phyloP scores from a whole-genome alignment of 2,113 vertebrate genomes.

The Peromyscus polionotus region DNA sequence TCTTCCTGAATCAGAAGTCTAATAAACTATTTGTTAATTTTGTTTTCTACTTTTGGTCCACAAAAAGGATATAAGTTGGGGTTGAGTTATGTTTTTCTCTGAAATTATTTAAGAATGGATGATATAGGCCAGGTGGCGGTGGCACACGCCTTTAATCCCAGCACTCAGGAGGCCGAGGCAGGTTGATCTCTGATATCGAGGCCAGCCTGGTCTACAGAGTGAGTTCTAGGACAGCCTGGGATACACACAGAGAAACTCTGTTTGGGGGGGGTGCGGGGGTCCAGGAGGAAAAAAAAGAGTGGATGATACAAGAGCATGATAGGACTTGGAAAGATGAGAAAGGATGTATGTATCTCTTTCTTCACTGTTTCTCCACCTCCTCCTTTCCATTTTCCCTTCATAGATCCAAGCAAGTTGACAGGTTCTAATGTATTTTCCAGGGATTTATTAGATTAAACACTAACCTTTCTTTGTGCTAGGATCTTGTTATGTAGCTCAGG shows the following conservation, averaged over 20 bases:
- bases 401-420: background rate
- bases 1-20: background rate
- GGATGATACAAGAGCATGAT: background rate
- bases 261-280: too few relatives aligned
- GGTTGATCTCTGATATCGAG: too few relatives aligned
- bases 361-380: background rate
- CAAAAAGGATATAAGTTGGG: slow-evolving; percentile 48
- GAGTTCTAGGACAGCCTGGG: too few relatives aligned
- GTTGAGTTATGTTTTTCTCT: slow-evolving; percentile 7
- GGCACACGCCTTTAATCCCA: too few relatives aligned
- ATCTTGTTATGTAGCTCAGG: background rate
- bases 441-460: background rate
- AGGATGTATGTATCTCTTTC: background rate
- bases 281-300: too few relatives aligned
- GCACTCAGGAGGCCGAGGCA: too few relatives aligned
- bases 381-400: background rate
- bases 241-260: too few relatives aligned
- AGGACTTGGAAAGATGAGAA: slow-evolving; percentile 38
- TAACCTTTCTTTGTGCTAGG: background rate
- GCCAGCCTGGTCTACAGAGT: too few relatives aligned
- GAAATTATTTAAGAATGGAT: slow-evolving; percentile 46
- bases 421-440: background rate
- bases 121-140: background rate
- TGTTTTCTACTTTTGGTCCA: slow-evolving; percentile 47
- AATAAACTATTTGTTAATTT: slow-evolving; percentile 49